Percentiles rank a stretch among this genome's conserved stretches.
These are phyloP conservation scores for Oxygymnocypris stewartii DNA, from an alignment of 2,113 vertebrate genomes.

Conservation along the genomic window DNA sequence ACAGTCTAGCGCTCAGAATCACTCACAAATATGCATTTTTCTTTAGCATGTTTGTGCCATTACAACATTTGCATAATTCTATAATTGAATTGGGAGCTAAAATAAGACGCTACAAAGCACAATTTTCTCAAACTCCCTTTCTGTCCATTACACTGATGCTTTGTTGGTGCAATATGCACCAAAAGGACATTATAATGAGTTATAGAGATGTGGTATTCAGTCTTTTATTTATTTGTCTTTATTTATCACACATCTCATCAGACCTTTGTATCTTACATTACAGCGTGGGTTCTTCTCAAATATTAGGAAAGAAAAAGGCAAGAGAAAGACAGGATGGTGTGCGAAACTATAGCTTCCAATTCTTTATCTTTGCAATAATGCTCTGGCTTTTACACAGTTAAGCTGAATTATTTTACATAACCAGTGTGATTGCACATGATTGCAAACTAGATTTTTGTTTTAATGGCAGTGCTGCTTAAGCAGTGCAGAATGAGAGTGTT, in stretches of 20 bases:
- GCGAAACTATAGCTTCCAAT: neutral
- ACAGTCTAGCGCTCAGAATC: neutral
- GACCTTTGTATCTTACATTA: slow-evolving; percentile 17
- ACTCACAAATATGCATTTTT: neutral
- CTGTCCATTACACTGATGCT: neutral
- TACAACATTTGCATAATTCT: slow-evolving; percentile 2
- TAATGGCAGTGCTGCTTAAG: neutral
- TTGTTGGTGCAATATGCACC: neutral
- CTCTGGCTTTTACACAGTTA: neutral
- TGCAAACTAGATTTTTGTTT: neutral
- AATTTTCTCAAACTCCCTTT: neutral
- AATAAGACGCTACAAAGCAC: neutral
- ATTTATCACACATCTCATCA: slow-evolving; percentile 19
- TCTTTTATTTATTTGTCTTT: slow-evolving; percentile 18
- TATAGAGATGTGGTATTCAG: slow-evolving; percentile 10
- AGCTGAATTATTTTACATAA: neutral
- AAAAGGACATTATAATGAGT: slow-evolving; percentile 27
- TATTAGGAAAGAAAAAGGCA: slow-evolving; percentile 2
- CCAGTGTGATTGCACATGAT: neutral
- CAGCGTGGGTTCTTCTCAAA: neutral
- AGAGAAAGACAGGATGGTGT: neutral
- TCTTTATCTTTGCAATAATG: slow-evolving; percentile 1
- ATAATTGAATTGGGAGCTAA: slow-evolving; percentile 7
- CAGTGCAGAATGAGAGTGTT: neutral
- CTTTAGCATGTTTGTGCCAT: neutral